phyloP scores from a whole-genome alignment of 1,140 invertebrate genomes.

The Medauroidea extradentata region DNA sequence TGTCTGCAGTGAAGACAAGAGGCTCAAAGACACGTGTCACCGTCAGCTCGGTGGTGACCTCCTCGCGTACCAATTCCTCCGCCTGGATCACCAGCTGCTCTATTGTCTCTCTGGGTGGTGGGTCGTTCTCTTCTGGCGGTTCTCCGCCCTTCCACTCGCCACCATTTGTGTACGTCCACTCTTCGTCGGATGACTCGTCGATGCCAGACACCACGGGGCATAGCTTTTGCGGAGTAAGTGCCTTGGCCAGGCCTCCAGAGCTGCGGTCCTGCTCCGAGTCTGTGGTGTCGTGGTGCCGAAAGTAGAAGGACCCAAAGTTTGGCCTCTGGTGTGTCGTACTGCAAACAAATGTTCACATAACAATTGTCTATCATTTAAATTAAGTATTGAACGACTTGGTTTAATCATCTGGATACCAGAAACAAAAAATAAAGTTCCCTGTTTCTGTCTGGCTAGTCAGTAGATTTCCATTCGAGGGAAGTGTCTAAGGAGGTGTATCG shows the following conservation, averaged over 20 bases:
- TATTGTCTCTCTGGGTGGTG: conserved; percentile 35
- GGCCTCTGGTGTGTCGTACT: conserved; percentile 36
- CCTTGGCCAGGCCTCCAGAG: too few species aligned
- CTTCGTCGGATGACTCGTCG: conserved; percentile 59
- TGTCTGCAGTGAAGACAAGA: conserved; percentile 48
- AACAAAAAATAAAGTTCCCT: too few species aligned
- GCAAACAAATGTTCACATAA: too few species aligned
- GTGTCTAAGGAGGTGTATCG: too few species aligned
- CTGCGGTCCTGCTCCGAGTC: conserved; percentile 59
- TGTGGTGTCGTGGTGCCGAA: conserved; percentile 77
- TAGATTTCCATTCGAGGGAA: too few species aligned
- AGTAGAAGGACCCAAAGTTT: conserved; percentile 77
- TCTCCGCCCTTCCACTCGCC: conserved; percentile 10
- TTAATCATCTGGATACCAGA: too few species aligned
- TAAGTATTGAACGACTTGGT: too few species aligned
- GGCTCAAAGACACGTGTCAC: conserved; percentile 48
- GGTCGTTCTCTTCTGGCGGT: neutral
- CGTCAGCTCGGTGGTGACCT: conserved; percentile 35
- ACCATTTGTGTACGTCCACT: conserved; percentile 61
- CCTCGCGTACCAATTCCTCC: conserved; percentile 58
- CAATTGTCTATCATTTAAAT: too few species aligned
- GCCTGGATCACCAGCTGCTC: conserved; percentile 63
- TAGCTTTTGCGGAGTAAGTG: too few species aligned
- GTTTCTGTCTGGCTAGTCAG: too few species aligned
- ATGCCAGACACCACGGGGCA: too few species aligned